A percentile compares a stretch with the other conserved stretches of the same genome.
phyloP scores from a whole-genome alignment of 2,888 invertebrate genomes.

The Eristalis arbustorum region DNA sequence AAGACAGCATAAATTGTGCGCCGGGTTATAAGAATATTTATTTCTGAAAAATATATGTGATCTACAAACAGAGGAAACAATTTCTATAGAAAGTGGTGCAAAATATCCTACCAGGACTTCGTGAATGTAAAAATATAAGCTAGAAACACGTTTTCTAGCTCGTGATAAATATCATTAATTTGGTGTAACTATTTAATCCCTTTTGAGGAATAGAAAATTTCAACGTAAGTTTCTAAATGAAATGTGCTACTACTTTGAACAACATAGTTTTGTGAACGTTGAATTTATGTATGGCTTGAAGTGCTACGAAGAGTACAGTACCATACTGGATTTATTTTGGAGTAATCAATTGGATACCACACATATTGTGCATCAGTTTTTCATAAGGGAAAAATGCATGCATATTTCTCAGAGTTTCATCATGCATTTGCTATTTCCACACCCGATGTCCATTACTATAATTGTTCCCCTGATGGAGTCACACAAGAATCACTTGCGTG shows the following conservation, averaged over 20 bases:
- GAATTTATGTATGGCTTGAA: too few relatives aligned
- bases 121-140: constrained; percentile 14
- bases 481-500: not conserved
- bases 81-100: not conserved
- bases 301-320: too few relatives aligned
- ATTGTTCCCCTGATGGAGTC: too few relatives aligned
- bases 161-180: not conserved
- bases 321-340: too few relatives aligned
- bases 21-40: not conserved
- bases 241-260: too few relatives aligned
- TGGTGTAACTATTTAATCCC: not conserved
- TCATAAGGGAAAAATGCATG: not conserved
- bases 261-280: too few relatives aligned
- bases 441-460: too few relatives aligned
- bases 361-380: not conserved
- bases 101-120: not conserved
- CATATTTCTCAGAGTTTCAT: not conserved
- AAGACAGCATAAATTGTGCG: not conserved
- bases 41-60: not conserved
- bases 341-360: not conserved
- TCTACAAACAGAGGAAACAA: not conserved
- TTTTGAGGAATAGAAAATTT: constrained; percentile 16
- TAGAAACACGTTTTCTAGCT: constrained; percentile 60
- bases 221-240: constrained; percentile 30
- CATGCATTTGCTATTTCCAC: not conserved